Evolutionary conservation across 2,888 invertebrate species (phyloP).

Genomic region (Dendrolimus pini): DNA sequence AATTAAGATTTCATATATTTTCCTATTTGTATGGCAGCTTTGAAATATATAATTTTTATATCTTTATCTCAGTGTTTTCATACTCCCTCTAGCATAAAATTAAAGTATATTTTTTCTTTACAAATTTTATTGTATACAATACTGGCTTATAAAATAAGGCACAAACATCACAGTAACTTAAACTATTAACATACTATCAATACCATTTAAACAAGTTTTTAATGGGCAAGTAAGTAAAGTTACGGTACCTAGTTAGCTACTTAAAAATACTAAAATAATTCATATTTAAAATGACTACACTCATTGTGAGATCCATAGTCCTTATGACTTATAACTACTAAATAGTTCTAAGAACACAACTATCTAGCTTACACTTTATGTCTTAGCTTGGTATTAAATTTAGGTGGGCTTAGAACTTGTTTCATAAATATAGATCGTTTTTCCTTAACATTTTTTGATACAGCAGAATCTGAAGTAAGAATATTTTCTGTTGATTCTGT

Average conservation of each 20-base stretch:
- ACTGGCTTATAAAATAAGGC: conserved; percentile 50
- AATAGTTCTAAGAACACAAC: conserved; percentile 12
- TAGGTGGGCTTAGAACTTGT: conserved; percentile 76
- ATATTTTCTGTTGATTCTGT: conserved; percentile 15
- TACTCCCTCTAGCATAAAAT: not conserved
- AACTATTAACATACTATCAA: not conserved
- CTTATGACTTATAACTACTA: conserved; percentile 11
- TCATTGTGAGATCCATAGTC: conserved; percentile 47
- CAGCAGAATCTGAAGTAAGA: conserved; percentile 18
- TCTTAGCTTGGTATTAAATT: conserved; percentile 65
- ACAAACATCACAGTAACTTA: conserved; percentile 45
- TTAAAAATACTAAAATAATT: not conserved
- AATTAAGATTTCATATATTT: not conserved
- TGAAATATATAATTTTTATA: not conserved
- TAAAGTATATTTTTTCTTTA: not conserved
- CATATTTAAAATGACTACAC: conserved; percentile 34
- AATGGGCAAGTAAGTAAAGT: not conserved
- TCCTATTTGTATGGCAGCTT: not conserved
- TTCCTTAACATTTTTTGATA: conserved; percentile 61
- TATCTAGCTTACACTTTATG: conserved; percentile 42
- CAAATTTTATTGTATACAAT: conserved; percentile 27
- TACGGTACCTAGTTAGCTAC: not conserved
- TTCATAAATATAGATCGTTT: conserved; percentile 74
- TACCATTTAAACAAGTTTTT: not conserved
- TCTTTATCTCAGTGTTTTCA: not conserved